These are phyloP conservation scores for Corticium candelabrum DNA, from an alignment of 37 sponge, comb jelly and placozoan species.

Conservation along the genomic window DNA sequence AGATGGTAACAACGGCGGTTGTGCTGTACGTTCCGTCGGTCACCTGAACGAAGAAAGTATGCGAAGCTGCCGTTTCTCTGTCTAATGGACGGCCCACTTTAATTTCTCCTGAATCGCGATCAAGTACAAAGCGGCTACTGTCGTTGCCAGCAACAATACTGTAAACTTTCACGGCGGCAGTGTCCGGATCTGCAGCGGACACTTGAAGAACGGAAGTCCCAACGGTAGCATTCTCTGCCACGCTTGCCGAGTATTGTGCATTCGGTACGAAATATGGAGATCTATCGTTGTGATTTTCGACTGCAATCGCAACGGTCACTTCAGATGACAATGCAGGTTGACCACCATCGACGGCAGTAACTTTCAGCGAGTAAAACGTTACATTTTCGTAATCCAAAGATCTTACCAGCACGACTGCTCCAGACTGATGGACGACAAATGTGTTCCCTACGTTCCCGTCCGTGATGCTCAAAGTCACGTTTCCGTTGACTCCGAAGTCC, in stretches of 20 bases:
- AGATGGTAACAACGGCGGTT: constrained; percentile 6
- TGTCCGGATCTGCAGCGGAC: constrained; percentile 6
- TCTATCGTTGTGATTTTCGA: constrained; percentile 22
- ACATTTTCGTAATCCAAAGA: neutral
- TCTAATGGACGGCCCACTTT: constrained; percentile 24
- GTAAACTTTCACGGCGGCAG: neutral
- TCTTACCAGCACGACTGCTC: neutral
- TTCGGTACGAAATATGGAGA: constrained; percentile 30
- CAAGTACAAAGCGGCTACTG: constrained; percentile 16
- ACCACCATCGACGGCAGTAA: neutral
- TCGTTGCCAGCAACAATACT: neutral
- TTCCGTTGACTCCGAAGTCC: constrained; percentile 3
- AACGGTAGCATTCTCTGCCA: neutral
- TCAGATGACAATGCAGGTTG: neutral
- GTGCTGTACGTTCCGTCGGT: neutral
- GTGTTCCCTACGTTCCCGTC: neutral
- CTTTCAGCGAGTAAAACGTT: neutral
- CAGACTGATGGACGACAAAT: neutral
- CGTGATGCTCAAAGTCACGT: constrained; percentile 16
- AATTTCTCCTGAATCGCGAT: constrained; percentile 29
- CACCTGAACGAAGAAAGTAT: neutral
- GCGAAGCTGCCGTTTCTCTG: constrained; percentile 15
- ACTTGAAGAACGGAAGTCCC: neutral
- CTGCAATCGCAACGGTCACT: neutral
- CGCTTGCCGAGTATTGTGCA: neutral